Base-by-base conservation (phyloP, 2,888 invertebrate genomes). In the Trissolcus japonicus region DNA sequence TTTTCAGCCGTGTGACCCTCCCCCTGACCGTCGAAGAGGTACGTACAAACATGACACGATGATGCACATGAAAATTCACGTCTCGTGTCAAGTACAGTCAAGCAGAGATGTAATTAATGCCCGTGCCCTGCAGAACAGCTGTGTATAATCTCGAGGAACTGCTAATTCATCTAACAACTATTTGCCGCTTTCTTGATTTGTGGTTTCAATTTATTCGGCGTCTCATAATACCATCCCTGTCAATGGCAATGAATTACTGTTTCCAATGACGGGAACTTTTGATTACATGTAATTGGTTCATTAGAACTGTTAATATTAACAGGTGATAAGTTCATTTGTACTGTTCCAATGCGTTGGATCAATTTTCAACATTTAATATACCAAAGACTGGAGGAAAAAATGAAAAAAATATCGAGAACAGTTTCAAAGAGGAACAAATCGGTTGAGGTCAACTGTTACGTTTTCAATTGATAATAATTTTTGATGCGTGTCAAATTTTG, bases 21-120 rank as follows among this genome's bases (percentile, higher is more conserved):
- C 98, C 98, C 88, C 93, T 98, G 90, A 96, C 97, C 86, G 98
- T 98, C 84, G 97, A 98, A 91, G 98, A 98, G 95, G 97, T 97
- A 92, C 92, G 94, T 91, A 66, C 17, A 51, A 16, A 14, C n/a
- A 6, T 46, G 46, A 14, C 14, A 46, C n/a, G 11, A 46, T n/a
- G 43, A 14, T 14, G 14, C 14, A 35, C 9, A 6, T 35, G 46
- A 13, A 46, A 46, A 46, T 46, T 16, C 14, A 46, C 46, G 46
- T 16, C n/a, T 35, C 35, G 35, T 35, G 35, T 35, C 11, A 35
- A 11, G 35, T 35, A 35, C 46, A 46, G 14, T 14, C 16, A 11
- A 14, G 46, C 4, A 1, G 14, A 46, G 14, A 6, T 46, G 11
- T 46, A 46, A n/a, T 16, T 46, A 16, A 7, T 46, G 16, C 46